phyloP scores from a whole-genome alignment of 2,888 invertebrate genomes.

The Harpalus rubripes region DNA sequence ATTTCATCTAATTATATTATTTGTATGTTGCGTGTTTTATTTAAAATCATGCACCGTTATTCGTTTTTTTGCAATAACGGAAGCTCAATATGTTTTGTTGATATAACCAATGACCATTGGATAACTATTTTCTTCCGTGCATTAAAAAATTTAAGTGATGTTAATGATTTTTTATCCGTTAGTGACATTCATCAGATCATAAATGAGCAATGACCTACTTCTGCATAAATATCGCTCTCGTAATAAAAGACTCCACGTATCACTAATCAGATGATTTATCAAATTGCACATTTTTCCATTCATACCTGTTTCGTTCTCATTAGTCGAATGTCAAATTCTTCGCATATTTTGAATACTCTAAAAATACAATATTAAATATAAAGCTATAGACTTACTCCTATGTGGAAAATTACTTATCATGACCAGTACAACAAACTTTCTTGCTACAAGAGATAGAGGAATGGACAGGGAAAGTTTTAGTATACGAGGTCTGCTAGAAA shows the following conservation, averaged over 20 bases:
- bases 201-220: conserved; percentile 29
- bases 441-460: no score
- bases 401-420: no score
- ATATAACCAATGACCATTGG: conserved; percentile 22
- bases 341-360: no score
- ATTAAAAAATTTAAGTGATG: conserved; percentile 33
- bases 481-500: no score
- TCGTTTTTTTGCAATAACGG: conserved; percentile 56
- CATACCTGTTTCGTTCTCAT: not conserved
- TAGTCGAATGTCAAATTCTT: not conserved
- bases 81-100: conserved; percentile 56
- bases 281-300: not conserved
- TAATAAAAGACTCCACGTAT: not conserved
- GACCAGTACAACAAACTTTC: no score
- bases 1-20: conserved; percentile 57
- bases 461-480: no score
- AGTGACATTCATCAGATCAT: conserved; percentile 4
- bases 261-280: not conserved
- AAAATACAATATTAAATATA: no score
- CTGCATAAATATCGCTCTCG: not conserved
- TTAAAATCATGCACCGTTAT: conserved; percentile 46
- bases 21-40: conserved; percentile 56
- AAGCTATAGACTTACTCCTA: no score
- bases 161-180: conserved; percentile 18
- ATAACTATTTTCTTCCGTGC: conserved; percentile 43